Base-by-base conservation (phyloP, 1,140 invertebrate species). In the Aphelinus atriplicis region DNA sequence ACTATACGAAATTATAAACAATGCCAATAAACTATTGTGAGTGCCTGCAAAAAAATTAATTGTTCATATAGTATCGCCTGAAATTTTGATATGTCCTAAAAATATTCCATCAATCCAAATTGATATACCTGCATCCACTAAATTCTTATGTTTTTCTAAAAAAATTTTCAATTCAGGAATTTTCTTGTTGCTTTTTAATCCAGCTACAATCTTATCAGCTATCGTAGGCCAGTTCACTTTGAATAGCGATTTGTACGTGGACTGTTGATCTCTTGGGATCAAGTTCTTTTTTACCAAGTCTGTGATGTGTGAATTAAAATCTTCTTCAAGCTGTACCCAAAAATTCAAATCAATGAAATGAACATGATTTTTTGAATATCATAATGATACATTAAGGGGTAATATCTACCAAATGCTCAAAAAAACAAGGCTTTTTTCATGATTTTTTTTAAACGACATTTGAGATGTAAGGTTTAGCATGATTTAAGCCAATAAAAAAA, bases 31-130 rank as follows among this genome's bases (percentile, higher is more conserved):
- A 45, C 7, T 67, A 67, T 67, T 9, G 51, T 56, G 3, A 55
- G 65, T 45, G 9, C 53, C 65, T 67, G 45, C 2, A 67, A 67
- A 10, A 67, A 26, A 2, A 48, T 56, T 45, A 67, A 67, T 45
- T 50, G 42, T 3, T 26, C 26, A 43, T 51, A 65, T 51, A 42
- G 53, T 51, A 65, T 53, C 26, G 26, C 0, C 26, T 26, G 6
- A 65, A 42, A 42, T 65, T 43, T 51, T 65, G n/a, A 26, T 1
- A 42, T 26, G 50, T 3, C 42, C 53, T 53, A 7, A 65, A 51
- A 4, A 26, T 10, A 65, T 1, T 65, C 6, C 46, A 62, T 3
- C 26, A 26, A 26, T 26, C 26, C 26, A 26, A 26, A 26, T 26
- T 26, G 26, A 46, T 7, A 9, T 62, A 60, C 45, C 61, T 4